Percentiles rank a stretch among this genome's conserved stretches.
Conservation (phyloP, 2,113 vertebrate species). For the Rostratula benghalensis region DNA sequence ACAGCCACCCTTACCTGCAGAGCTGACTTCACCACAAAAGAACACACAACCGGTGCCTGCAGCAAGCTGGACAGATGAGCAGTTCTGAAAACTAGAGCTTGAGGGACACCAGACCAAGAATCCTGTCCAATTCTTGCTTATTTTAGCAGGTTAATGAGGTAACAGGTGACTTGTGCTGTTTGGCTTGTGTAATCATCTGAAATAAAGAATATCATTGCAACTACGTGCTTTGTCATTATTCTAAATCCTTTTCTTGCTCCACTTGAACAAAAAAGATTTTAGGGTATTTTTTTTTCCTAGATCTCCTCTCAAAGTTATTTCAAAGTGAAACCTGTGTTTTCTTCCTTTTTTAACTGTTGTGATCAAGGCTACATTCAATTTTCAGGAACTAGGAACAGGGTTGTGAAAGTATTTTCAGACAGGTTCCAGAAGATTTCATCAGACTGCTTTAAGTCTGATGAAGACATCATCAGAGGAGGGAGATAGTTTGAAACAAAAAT, state of each 20-base stretch:
- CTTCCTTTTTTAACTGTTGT: background rate
- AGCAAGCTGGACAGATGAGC: background rate
- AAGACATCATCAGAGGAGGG: background rate
- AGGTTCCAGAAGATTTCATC: background rate
- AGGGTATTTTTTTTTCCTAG: background rate
- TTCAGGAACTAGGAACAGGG: background rate
- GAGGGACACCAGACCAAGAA: background rate
- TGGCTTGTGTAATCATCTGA: background rate
- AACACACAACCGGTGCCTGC: background rate
- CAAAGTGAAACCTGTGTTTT: background rate
- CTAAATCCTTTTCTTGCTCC: background rate
- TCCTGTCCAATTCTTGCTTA: background rate
- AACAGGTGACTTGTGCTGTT: background rate
- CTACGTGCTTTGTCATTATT: background rate
- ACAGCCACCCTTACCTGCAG: background rate
- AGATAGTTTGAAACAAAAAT: background rate
- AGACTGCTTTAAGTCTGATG: background rate
- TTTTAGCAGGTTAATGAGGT: background rate
- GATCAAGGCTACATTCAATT: background rate
- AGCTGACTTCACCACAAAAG: background rate
- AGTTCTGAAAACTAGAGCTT: background rate
- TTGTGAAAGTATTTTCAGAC: background rate
- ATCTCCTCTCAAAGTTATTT: background rate
- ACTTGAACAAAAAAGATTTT: background rate
- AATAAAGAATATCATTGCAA: conserved; percentile 24